These are phyloP conservation scores for Tenthredo amoena DNA, from an alignment of 2,888 invertebrate genomes.

Conservation along the genomic window DNA sequence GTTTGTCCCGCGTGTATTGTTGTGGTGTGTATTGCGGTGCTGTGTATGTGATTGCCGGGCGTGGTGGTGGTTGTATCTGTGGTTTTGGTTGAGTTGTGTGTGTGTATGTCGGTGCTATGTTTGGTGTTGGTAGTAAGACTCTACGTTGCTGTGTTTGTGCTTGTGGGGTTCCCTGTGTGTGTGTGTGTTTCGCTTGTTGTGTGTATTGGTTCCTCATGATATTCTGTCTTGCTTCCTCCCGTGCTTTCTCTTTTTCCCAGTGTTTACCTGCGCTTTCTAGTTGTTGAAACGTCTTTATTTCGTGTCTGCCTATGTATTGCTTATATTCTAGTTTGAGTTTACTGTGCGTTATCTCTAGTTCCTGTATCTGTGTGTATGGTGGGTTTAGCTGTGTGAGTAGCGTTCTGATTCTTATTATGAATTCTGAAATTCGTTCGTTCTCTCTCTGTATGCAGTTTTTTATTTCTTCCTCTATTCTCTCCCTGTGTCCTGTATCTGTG, in stretches of 20 bases:
- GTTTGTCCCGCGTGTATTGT: not conserved
- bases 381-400: not conserved
- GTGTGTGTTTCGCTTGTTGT: not conserved
- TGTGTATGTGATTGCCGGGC: too few relatives aligned
- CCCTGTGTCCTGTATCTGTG: not conserved
- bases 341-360: slow-evolving; percentile 6
- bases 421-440: not conserved
- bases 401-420: not conserved
- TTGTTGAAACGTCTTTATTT: not conserved
- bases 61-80: not conserved
- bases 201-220: not conserved
- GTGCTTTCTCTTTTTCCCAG: slow-evolving; percentile 4
- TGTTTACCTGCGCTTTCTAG: not conserved
- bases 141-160: not conserved
- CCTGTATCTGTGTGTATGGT: not conserved
- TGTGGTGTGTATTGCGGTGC: too few relatives aligned
- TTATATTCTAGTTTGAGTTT: slow-evolving; percentile 11
- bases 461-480: not conserved
- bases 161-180: not conserved
- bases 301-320: not conserved
- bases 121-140: too few relatives aligned
- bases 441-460: not conserved
- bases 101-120: too few relatives aligned
- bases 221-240: not conserved
- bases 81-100: not conserved